These are phyloP conservation scores for Tenrec ecaudatus DNA, from an alignment of 2,113 vertebrate species.

Conservation along the genomic window DNA sequence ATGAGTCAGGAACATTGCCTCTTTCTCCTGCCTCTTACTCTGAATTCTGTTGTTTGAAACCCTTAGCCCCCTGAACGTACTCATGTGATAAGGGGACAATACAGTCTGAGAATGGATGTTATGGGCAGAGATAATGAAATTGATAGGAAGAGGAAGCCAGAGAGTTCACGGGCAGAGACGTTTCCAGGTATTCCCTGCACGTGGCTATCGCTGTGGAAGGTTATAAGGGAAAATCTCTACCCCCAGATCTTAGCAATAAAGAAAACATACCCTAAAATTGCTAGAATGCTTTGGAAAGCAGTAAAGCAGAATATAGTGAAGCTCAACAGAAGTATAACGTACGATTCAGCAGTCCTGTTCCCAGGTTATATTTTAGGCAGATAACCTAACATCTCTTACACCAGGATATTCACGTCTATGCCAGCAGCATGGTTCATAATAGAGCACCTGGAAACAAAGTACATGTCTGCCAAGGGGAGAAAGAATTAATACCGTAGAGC, in stretches of 20 bases:
- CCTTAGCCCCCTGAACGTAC: neutral
- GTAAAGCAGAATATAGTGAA: neutral
- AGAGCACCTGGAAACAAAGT: neutral
- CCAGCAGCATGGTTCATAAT: neutral
- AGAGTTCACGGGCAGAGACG: neutral
- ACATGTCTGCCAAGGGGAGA: neutral
- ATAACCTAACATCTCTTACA: neutral
- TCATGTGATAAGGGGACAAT: neutral
- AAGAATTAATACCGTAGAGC: neutral
- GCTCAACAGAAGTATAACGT: neutral
- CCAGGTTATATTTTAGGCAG: neutral
- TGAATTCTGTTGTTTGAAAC: neutral
- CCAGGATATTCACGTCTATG: neutral
- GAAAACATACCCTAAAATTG: constrained; percentile 11
- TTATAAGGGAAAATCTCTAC: neutral
- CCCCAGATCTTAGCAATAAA: neutral
- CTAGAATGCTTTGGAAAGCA: constrained; percentile 1
- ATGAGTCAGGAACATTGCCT: neutral
- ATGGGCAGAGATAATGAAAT: neutral
- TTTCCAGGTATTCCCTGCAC: neutral
- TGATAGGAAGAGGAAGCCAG: neutral
- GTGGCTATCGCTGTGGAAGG: no score
- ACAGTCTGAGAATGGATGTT: neutral
- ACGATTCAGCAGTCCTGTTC: neutral
- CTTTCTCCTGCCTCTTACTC: neutral